Percentiles rank a stretch among this genome's conserved stretches.
phyloP scores from a whole-genome alignment of 1,140 invertebrate species.

The Eurosta solidaginis region DNA sequence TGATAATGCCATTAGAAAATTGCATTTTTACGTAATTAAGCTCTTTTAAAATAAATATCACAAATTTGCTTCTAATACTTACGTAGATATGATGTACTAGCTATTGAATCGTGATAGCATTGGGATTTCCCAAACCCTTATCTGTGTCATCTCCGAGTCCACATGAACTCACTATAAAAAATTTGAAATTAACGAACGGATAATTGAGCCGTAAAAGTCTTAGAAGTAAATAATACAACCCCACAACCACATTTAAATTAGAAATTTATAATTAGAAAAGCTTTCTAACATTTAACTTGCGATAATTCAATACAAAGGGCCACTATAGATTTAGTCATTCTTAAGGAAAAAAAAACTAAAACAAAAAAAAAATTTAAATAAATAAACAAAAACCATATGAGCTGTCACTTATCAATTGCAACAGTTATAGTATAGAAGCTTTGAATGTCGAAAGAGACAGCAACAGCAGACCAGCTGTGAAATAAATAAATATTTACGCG shows the following conservation, averaged over 20 bases:
- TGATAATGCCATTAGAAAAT: no score
- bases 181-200: background rate
- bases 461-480: background rate
- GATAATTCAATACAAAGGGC: background rate
- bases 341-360: background rate
- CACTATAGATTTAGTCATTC: background rate
- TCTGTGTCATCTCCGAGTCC: no score
- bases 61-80: no score
- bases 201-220: no score
- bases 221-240: no score
- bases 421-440: background rate
- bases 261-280: no score
- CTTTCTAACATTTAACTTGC: background rate
- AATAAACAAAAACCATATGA: background rate
- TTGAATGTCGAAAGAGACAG: background rate
- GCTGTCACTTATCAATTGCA: background rate
- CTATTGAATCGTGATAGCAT: no score
- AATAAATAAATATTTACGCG: conserved; percentile 8
- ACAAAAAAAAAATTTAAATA: conserved; percentile 7
- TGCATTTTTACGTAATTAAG: no score
- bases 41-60: no score
- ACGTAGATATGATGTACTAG: no score
- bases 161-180: background rate
- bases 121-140: no score
- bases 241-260: no score